Conservation (phyloP, 1,140 invertebrate genomes). For the Bombus superbus region DNA sequence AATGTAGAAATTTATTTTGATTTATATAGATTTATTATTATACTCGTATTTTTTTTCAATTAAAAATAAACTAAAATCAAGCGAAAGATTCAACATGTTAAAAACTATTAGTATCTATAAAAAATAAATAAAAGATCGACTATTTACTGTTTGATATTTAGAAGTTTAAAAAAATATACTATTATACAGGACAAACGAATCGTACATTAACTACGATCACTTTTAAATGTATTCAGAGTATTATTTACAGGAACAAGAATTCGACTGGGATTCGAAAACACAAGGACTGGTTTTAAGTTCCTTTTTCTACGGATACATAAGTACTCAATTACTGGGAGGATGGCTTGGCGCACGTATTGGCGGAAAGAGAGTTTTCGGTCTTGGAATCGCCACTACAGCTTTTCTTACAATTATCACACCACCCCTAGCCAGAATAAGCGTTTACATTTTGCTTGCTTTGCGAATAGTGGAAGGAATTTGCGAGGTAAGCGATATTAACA, state of each 20-base stretch:
- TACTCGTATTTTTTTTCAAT: background rate
- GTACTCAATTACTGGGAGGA: conserved; percentile 89
- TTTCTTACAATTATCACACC: conserved; percentile 93
- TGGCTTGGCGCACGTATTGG: conserved; percentile 89
- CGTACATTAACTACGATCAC: background rate
- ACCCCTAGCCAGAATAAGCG: conserved; percentile 87
- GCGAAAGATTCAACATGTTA: background rate
- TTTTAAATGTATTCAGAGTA: conserved; percentile 23
- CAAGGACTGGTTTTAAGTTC: conserved; percentile 93
- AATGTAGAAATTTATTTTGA: background rate
- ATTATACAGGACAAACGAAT: background rate
- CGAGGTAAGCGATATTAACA: conserved; percentile 84
- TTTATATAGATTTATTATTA: background rate
- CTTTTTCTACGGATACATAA: conserved; percentile 93
- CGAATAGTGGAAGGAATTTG: conserved; percentile 94
- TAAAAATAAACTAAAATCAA: background rate
- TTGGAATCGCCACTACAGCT: conserved; percentile 91
- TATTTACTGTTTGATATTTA: background rate
- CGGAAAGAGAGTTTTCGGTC: conserved; percentile 89
- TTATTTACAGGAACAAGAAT: conserved; percentile 85
- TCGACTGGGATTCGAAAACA: conserved; percentile 90
- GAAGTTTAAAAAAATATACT: background rate
- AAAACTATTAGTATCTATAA: background rate
- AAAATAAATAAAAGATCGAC: background rate
- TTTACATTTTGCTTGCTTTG: conserved; percentile 88